These are phyloP conservation scores for Acrocyrtus sp. DNA, from an alignment of 2,888 invertebrate genomes.

Conservation along the genomic window DNA sequence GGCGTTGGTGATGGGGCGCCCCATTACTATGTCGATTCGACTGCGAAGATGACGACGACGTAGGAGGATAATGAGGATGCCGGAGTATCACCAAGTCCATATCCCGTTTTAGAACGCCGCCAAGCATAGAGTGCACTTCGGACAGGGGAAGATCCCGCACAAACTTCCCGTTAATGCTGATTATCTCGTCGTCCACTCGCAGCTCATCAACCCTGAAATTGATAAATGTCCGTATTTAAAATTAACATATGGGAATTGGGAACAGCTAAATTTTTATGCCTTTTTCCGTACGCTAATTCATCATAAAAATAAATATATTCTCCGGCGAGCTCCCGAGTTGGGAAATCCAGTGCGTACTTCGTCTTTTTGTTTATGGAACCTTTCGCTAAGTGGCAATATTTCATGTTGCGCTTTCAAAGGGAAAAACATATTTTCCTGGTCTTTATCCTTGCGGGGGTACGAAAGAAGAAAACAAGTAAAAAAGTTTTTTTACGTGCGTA, in stretches of 20 bases:
- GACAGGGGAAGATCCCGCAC: slow-evolving; percentile 78
- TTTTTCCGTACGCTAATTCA: background rate
- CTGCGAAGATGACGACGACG: background rate
- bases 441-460: background rate
- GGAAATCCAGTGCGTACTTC: background rate
- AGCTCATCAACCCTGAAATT: slow-evolving; percentile 83
- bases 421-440: background rate
- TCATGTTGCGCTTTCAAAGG: background rate
- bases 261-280: no score
- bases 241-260: no score
- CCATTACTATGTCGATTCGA: background rate
- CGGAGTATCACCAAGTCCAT: slow-evolving; percentile 59
- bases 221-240: no score
- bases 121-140: slow-evolving; percentile 69
- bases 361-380: background rate
- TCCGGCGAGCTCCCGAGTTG: background rate
- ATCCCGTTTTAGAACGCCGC: slow-evolving; percentile 57
- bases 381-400: background rate
- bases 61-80: slow-evolving; percentile 5
- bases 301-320: no score
- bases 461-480: no score
- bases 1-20: slow-evolving; percentile 22
- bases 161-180: slow-evolving; percentile 86
- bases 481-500: background rate
- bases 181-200: slow-evolving; percentile 86